Base-by-base conservation (phyloP, 2,797 vertebrate genomes). In the Sebastes wilsoni region DNA sequence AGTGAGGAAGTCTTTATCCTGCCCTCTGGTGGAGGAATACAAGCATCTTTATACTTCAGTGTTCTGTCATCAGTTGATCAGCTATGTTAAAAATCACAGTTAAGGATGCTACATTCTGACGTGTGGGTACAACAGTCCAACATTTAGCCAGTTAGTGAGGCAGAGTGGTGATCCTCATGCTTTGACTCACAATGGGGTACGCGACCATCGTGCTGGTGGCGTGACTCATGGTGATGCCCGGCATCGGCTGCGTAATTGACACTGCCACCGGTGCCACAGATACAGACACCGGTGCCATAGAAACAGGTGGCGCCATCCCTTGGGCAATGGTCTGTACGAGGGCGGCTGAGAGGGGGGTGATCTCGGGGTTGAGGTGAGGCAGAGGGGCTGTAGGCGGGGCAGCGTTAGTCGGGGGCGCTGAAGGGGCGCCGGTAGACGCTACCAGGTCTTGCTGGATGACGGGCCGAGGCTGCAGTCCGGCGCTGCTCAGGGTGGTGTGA, bases 141-240 rank as follows among this genome's bases (percentile, higher is more conserved):
- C 30, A 58, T 11, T 32, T 16, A 3, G 18, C 22, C 34, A 66
- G 54, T 96, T 95, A 99, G 95, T 99, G 98, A 8, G 97, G 98
- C 93, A 99, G 95, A 82, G 97, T 97, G 16, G 97, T 99, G 93
- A 99, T 99, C 92, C 98, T 96, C 98, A 99, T 98, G 93, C 98
- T 99, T 91, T 99, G 98, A 91, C 98, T 98, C 28, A 96, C 98
- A 4, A 99, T 99, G 66, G 98, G 98, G 87, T 99, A 99, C 1
- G 98, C 97, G 87, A 99, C 97, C 98, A 99, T 99, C 1, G 98
- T 97, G 14, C 97, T 97, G 70, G 98, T 99, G 81, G 97, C 97
- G 3, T 99, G 98, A 94, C 98, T 99, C 97, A 99, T 99, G 68
- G 98, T 99, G 93, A 99, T 99, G 58, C 96, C 97, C 0, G 97